Evolutionary conservation across 2,113 vertebrate genomes (phyloP).

Genomic region (Carassius carassius): DNA sequence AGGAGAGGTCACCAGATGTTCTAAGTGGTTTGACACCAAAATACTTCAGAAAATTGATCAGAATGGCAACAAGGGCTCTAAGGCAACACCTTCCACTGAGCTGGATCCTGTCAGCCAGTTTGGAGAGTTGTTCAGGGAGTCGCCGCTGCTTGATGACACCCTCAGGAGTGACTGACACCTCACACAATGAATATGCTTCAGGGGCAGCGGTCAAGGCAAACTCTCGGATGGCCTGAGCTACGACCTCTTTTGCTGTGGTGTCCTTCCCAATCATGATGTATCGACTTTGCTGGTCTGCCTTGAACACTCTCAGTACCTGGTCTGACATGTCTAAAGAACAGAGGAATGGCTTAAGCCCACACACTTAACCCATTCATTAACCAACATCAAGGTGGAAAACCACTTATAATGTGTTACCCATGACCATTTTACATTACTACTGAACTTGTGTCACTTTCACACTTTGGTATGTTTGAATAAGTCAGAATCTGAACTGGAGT

Average conservation of each 20-base stretch:
- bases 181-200: constrained; percentile 91
- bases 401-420: not conserved
- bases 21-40: too few relatives aligned
- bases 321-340: constrained; percentile 62
- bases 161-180: constrained; percentile 96
- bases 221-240: constrained; percentile 89
- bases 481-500: not conserved
- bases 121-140: constrained; percentile 93
- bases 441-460: not conserved
- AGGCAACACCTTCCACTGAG: constrained; percentile 87
- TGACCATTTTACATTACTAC: not conserved
- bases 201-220: constrained; percentile 87
- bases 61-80: not conserved
- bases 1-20: too few relatives aligned
- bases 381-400: not conserved
- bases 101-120: constrained; percentile 95
- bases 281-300: constrained; percentile 96
- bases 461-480: not conserved
- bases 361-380: too few relatives aligned
- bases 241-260: constrained; percentile 94
- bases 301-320: constrained; percentile 94
- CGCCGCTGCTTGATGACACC: constrained; percentile 96
- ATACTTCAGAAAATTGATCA: too few relatives aligned
- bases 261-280: constrained; percentile 86
- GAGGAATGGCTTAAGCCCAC: too few relatives aligned